Percentiles rank a stretch among this genome's conserved stretches.
Evolutionary conservation across 2,797 vertebrate species (phyloP).

Genomic region (Clarias fuscus): DNA sequence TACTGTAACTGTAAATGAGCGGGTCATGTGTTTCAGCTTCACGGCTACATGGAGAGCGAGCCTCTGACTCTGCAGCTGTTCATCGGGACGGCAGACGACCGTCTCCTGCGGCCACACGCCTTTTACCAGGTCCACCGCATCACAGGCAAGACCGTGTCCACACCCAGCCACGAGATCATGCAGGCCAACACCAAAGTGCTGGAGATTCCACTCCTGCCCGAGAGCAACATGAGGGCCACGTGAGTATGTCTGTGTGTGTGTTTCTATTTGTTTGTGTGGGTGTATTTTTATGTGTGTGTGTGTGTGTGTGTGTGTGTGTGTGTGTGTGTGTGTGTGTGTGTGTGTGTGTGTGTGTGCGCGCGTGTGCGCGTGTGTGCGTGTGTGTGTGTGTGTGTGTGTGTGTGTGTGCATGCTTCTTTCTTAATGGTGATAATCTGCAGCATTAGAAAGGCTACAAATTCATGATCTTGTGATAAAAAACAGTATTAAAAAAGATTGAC

Average conservation of each 20-base stretch:
- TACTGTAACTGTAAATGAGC: constrained; percentile 4
- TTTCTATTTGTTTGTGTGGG: constrained; percentile 26
- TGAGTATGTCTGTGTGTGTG: constrained; percentile 71
- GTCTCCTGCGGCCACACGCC: constrained; percentile 95
- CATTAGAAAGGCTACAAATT: constrained; percentile 13
- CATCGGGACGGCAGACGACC: constrained; percentile 98
- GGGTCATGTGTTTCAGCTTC: constrained; percentile 78
- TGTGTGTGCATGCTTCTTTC: neutral
- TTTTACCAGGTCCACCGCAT: constrained; percentile 99
- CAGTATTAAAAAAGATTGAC: neutral
- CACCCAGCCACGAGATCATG: constrained; percentile 94
- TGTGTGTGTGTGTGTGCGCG: neutral
- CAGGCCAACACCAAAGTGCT: constrained; percentile 97
- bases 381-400: neutral
- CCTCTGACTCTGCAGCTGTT: constrained; percentile 98
- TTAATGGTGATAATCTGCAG: neutral
- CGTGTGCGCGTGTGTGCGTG: constrained; percentile 20
- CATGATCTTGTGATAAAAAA: neutral
- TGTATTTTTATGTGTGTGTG: neutral
- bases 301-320: constrained; percentile 16
- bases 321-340: constrained; percentile 9
- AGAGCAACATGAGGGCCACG: constrained; percentile 98
- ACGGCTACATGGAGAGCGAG: constrained; percentile 95
- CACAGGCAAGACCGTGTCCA: constrained; percentile 98
- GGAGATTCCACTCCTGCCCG: constrained; percentile 90